Evolutionary conservation across 2,888 invertebrate species (phyloP).

Genomic region (Eilema depressum): DNA sequence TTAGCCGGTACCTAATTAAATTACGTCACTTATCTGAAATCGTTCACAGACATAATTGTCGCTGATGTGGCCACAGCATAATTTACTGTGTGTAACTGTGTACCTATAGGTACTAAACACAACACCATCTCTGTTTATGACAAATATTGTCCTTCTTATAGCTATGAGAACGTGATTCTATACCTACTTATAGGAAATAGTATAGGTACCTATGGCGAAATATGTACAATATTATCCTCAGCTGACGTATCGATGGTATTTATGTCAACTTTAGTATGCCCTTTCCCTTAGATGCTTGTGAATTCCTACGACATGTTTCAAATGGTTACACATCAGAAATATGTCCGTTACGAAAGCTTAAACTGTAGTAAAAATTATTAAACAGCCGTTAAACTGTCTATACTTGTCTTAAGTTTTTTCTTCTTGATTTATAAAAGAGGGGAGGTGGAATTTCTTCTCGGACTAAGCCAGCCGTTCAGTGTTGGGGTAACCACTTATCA

Average conservation of each 20-base stretch:
- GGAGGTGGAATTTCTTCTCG: neutral
- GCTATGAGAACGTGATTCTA: neutral
- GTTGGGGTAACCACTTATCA: no score
- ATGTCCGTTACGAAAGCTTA: neutral
- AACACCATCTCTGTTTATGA: neutral
- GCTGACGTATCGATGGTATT: constrained; percentile 34
- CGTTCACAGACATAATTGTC: neutral
- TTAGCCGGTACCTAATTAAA: neutral
- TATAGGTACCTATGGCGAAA: constrained; percentile 5
- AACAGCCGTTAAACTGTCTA: neutral
- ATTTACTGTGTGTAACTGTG: neutral
- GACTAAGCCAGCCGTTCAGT: neutral
- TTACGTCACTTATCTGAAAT: neutral
- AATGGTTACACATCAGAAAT: constrained; percentile 3
- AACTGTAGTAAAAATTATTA: neutral
- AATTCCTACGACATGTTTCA: constrained; percentile 13
- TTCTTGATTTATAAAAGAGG: neutral
- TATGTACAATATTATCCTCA: constrained; percentile 7
- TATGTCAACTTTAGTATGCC: constrained; percentile 37
- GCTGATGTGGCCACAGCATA: neutral
- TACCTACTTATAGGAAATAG: constrained; percentile 1
- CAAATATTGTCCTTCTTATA: constrained; percentile 7
- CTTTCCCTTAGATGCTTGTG: constrained; percentile 33
- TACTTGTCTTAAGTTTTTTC: neutral
- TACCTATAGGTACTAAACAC: neutral